Evolutionary conservation across 2,797 vertebrate species (phyloP), one percentile per base, ranked within the genome.

Genomic region (Crax fasciolata): DNA sequence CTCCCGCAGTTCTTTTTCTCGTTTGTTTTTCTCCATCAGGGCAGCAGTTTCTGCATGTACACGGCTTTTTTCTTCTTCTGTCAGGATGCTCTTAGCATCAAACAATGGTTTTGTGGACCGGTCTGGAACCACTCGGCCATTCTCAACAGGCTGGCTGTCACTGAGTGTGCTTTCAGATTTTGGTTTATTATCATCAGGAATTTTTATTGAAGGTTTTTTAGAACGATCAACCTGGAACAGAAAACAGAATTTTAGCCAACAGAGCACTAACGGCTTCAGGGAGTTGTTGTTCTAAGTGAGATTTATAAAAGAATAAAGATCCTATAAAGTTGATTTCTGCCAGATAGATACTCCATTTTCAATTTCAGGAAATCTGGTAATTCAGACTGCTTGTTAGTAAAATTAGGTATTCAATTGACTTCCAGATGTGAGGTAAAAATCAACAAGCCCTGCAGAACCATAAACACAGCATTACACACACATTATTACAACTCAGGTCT

Each of bases 161-260:
- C 96, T 96, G 9, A 89, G 93, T 30, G 96, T 52, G 28, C 94
- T 96, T 30, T 99, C 98, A 43, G 97, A 84, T 70, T 91, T 98
- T 58, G 97, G 77, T 82, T 95, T 98, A 21, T 96, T 81, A 14
- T 98, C 98, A 25, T 98, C 98, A 2, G 97, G 95, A 43, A 98
- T 80, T 90, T 96, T 97, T 73, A 98, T 92, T 1, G 97, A 95
- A 4, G 99, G 99, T 91, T 99, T 99, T 97, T 99, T 99, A 76
- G 98, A 97, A 46, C 99, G 99, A 97, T 99, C 99, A 92, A 99
- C 98, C 99, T 99, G 96, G 35, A 95, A 83, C 65, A 82, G 90
- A 57, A 77, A 84, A 73, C 48, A 84, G 51, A 28, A 30, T n/a
- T 43, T 43, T 43, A 43, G 41, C 9, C 15, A 43, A 43, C 41